Evolutionary conservation across 2,888 invertebrate species (phyloP).

Genomic region (Polymixis lichenea): DNA sequence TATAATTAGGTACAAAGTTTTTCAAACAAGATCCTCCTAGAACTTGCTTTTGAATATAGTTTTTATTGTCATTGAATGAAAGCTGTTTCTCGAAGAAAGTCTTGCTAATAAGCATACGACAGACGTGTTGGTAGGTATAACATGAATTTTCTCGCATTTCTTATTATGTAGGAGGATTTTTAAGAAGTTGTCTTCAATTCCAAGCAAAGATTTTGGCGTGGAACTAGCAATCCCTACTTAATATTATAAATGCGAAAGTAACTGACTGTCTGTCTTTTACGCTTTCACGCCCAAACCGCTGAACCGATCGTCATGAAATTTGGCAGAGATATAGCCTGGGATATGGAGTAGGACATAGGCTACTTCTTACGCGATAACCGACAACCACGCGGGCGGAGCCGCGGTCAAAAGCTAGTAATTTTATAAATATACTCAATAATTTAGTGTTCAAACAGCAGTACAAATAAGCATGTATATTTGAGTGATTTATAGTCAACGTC

Average conservation of each 20-base stretch:
- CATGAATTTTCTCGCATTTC: neutral
- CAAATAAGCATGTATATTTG: slow-evolving; percentile 69
- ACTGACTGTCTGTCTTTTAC: too few relatives aligned
- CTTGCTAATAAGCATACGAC: neutral
- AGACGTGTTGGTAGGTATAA: neutral
- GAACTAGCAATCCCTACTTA: slow-evolving; percentile 13
- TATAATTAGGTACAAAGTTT: neutral
- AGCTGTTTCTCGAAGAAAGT: neutral
- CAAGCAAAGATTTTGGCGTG: slow-evolving; percentile 18
- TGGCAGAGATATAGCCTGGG: too few relatives aligned
- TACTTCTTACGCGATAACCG: too few relatives aligned
- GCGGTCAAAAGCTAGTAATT: slow-evolving; percentile 17
- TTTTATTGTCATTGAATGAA: neutral
- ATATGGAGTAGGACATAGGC: too few relatives aligned
- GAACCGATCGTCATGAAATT: too few relatives aligned
- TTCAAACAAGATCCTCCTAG: neutral
- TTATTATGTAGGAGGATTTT: too few relatives aligned
- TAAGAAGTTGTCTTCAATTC: slow-evolving; percentile 7
- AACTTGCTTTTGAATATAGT: neutral
- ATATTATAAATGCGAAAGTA: too few relatives aligned
- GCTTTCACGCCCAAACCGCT: too few relatives aligned
- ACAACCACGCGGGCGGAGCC: too few relatives aligned
- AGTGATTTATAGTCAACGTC: slow-evolving; percentile 79
- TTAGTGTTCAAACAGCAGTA: slow-evolving; percentile 58
- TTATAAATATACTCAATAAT: slow-evolving; percentile 59